phyloP scores from a whole-genome alignment of 2,888 invertebrate species.

The Sthenelais limicola region DNA sequence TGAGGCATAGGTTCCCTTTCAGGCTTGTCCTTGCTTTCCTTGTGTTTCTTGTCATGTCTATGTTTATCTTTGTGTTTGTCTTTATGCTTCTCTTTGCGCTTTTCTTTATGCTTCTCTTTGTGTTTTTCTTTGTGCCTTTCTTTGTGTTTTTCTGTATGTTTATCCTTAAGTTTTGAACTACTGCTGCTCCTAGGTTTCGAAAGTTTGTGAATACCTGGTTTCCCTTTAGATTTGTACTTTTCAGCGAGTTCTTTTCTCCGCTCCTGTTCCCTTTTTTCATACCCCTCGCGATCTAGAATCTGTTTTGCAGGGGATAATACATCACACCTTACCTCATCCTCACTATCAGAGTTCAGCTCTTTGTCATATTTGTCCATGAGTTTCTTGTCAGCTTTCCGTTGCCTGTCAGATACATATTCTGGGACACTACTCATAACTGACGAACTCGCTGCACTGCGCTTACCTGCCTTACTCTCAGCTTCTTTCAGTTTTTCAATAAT shows the following conservation, averaged over 20 bases:
- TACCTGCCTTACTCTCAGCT: background rate
- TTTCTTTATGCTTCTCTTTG: conserved; percentile 36
- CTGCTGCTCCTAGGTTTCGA: background rate
- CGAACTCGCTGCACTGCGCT: background rate
- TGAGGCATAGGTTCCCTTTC: background rate
- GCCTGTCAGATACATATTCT: background rate
- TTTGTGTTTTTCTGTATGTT: conserved; percentile 11
- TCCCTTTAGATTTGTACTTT: conserved; percentile 1
- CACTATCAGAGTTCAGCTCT: background rate
- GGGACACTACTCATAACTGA: background rate
- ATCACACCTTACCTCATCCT: background rate
- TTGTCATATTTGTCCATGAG: conserved; percentile 23
- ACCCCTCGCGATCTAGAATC: conserved; percentile 15
- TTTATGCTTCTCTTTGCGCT: conserved; percentile 36
- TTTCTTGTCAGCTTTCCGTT: conserved; percentile 16
- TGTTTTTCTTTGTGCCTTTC: conserved; percentile 21
- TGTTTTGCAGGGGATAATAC: conserved; percentile 10
- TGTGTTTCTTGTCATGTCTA: background rate
- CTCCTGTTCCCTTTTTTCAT: background rate
- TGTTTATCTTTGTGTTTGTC: conserved; percentile 8
- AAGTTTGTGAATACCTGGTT: background rate
- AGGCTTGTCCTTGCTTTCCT: background rate
- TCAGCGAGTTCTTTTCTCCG: conserved; percentile 2
- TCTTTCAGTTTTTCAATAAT: conserved; percentile 27
- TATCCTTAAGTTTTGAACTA: background rate